These are phyloP conservation scores for Gorsachius goisagi DNA, from an alignment of 2,113 vertebrate genomes.

Conservation along the genomic window DNA sequence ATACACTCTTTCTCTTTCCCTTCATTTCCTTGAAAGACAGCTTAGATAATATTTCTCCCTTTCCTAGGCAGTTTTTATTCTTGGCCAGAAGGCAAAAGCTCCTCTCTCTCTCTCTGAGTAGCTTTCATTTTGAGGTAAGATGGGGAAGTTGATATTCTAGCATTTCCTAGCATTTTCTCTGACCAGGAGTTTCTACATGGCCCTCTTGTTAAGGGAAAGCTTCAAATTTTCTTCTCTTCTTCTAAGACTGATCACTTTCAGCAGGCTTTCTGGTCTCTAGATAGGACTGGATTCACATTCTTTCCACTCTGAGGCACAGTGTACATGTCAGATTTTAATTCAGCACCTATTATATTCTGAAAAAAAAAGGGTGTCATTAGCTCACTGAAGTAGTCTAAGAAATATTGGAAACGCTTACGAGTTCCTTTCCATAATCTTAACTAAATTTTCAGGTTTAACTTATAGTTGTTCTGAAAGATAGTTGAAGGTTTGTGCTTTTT, in stretches of 20 bases:
- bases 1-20: neutral
- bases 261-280: neutral
- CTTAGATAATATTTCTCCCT: neutral
- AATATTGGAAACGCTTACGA: rapidly evolving
- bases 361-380: neutral
- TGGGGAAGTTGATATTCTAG: neutral
- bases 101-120: neutral
- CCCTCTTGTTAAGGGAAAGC: neutral
- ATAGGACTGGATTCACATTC: neutral
- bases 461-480: neutral
- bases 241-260: neutral
- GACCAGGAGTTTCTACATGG: neutral
- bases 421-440: neutral
- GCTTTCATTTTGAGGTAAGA: neutral
- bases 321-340: neutral
- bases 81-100: neutral
- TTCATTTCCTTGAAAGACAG: neutral
- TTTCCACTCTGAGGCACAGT: neutral
- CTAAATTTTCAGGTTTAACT: neutral
- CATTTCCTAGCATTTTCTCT: neutral
- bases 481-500: neutral
- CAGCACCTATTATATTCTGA: neutral
- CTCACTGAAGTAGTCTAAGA: neutral
- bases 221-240: neutral
- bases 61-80: neutral